Base-by-base conservation (phyloP, 2,113 vertebrate genomes). In the Ciconia maguari region DNA sequence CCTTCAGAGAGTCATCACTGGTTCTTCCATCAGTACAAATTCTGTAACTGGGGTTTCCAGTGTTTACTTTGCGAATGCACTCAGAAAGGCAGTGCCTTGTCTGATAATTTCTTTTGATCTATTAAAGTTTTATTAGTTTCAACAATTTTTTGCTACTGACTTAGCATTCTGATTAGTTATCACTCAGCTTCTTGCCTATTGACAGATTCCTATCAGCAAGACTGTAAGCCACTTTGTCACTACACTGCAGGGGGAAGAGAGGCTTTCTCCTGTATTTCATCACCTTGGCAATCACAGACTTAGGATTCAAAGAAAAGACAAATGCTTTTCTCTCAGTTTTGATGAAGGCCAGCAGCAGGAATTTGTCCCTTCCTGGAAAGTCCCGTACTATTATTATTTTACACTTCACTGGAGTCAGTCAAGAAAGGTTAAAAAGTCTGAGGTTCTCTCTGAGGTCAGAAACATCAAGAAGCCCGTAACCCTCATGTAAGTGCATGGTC, bases 371-470 rank as follows among this genome's bases (percentile, higher is more conserved):
- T 87, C 44, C 71, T 81, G 75, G 13, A 49, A 89, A 89, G 64
- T 46, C 62, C 34, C 3, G 0, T 49, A 75, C 42, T 87, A 62
- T 60, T 84, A 64, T 11, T 84, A 83, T 71, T 91, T 70, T 51
- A 87, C 51, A 87, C 72, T 91, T 87, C 6, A 1, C 8, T 93
- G 71, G 68, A 80, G 38, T 52, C 54, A 86, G 71, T 69, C 34
- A 88, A 86, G 83, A 92, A 81, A 93, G 64, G 76, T 89, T 91
- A 80, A 84, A 70, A 96, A 90, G 55, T 42, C 54, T 70, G 54
- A 94, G 71, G 70, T 58, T 94, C 83, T 46, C 42, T 72, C 69
- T 34, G 19, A 90, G 80, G 90, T 87, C 80, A 95, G 80, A 92
- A 94, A 69, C 29, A 92, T 34, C 42, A 80, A 84, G 68, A 66